phyloP scores from a whole-genome alignment of 35 echinoderm and acorn worm species.

The Ophioderma brevispina region DNA sequence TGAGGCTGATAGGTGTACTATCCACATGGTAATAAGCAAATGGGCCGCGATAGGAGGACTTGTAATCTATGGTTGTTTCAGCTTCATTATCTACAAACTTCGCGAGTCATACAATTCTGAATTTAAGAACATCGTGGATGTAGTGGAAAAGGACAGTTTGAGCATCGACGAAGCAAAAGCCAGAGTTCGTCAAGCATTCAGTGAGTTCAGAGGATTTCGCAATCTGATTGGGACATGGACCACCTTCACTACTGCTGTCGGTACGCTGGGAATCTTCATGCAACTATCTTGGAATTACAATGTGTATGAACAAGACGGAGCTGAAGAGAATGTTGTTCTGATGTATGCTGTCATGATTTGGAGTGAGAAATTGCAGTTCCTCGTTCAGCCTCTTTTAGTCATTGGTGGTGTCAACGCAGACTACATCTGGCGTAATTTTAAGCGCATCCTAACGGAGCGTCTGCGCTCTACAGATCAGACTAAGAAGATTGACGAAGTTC shows the following conservation, averaged over 20 bases:
- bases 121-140: not conserved
- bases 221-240: not conserved
- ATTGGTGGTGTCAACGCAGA: not conserved
- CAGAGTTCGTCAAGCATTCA: not conserved
- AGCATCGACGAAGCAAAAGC: not conserved
- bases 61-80: not conserved
- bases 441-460: not conserved
- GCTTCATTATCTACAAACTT: not conserved
- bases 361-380: not conserved
- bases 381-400: not conserved
- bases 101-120: not conserved
- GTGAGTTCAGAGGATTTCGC: not conserved
- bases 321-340: not conserved
- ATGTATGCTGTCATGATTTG: not conserved
- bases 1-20: not conserved
- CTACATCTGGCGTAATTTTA: not conserved
- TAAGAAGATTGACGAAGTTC: not conserved
- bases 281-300: not conserved
- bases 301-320: too few species aligned
- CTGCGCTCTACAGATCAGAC: not conserved
- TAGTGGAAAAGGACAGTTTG: not conserved
- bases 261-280: not conserved
- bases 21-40: not conserved
- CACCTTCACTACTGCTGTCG: not conserved
- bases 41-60: not conserved